These are phyloP conservation scores for Hymenopus coronatus DNA, from an alignment of 2,888 invertebrate species.

Conservation along the genomic window DNA sequence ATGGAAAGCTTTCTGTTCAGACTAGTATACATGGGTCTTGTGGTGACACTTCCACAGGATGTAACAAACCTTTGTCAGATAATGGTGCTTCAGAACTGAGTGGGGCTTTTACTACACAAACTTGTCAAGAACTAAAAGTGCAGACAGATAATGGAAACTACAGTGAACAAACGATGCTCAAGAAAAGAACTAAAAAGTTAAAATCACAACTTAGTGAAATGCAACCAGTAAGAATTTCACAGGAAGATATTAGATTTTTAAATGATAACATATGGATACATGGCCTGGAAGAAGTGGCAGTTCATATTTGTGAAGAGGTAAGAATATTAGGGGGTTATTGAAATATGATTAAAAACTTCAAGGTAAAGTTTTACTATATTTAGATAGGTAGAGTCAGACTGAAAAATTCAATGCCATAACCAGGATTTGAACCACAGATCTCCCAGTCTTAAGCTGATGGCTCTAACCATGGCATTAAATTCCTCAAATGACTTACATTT, in stretches of 20 bases:
- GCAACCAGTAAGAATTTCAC: slow-evolving; percentile 13
- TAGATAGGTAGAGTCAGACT: too few species aligned
- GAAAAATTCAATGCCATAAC: too few species aligned
- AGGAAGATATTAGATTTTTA: slow-evolving; percentile 48
- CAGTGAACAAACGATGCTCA: not conserved
- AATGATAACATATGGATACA: slow-evolving; percentile 53
- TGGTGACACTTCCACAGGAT: not conserved
- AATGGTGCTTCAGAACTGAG: not conserved
- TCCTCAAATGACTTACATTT: too few species aligned
- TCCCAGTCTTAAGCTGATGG: too few species aligned
- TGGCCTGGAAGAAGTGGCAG: slow-evolving; percentile 47
- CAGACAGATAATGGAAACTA: not conserved
- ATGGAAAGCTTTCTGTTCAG: slow-evolving; percentile 45
- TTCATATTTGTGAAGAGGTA: slow-evolving; percentile 46
- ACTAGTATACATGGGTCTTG: not conserved
- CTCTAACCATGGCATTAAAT: too few species aligned
- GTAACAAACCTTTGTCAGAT: not conserved
- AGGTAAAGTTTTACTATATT: too few species aligned
- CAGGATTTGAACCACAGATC: too few species aligned
- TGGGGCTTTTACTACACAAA: not conserved
- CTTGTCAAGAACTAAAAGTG: not conserved
- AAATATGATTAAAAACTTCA: too few species aligned
- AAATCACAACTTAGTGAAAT: slow-evolving; percentile 18
- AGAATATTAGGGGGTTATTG: slow-evolving; percentile 13
- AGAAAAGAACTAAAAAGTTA: not conserved